Evolutionary conservation across 2,113 vertebrate genomes (phyloP).

Genomic region (Pristiophorus japonicus): DNA sequence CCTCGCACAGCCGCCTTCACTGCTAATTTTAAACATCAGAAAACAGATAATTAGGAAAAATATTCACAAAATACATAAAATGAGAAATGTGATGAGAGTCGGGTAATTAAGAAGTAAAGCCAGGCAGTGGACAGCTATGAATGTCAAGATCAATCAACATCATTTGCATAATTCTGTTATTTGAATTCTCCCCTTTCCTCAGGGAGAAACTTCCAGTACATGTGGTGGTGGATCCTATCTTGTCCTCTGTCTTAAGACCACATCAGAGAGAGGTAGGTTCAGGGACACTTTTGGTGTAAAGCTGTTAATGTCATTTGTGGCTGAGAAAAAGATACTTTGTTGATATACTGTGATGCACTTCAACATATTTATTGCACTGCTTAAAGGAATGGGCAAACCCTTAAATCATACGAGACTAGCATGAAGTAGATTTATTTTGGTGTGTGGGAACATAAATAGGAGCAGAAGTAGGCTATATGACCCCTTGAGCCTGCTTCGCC

Average conservation of each 20-base stretch:
- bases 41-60: background rate
- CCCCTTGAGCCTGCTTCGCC: background rate
- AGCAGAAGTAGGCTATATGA: background rate
- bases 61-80: background rate
- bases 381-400: background rate
- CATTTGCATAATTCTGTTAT: background rate
- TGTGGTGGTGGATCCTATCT: conserved; percentile 90
- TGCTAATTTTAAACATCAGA: background rate
- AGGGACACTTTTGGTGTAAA: background rate
- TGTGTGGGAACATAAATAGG: background rate
- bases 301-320: background rate
- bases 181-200: conserved; percentile 39
- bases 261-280: conserved; percentile 90
- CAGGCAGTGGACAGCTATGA: background rate
- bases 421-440: background rate
- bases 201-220: conserved; percentile 86
- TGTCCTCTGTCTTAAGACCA: conserved; percentile 81
- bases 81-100: background rate
- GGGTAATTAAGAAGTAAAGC: background rate
- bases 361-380: background rate
- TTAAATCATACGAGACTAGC: background rate
- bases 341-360: background rate
- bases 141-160: background rate
- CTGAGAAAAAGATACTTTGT: background rate
- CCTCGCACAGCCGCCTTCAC: background rate